Percentiles rank a stretch among this genome's conserved stretches.
Conservation (phyloP, 1,140 invertebrate genomes). For the Trichomalopsis sarcophagae region DNA sequence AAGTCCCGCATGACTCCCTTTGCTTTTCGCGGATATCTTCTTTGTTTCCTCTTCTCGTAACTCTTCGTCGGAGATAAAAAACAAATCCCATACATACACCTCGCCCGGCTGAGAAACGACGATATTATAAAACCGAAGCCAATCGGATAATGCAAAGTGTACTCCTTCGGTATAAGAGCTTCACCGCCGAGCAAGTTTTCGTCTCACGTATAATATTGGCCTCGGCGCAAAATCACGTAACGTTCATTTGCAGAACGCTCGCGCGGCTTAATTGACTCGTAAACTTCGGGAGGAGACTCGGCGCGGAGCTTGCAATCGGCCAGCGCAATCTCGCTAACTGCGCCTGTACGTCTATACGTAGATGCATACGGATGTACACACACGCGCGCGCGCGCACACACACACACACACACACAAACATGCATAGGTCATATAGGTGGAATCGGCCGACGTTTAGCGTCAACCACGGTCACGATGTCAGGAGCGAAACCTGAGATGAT, state of each 20-base stretch:
- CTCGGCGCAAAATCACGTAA: constrained; percentile 44
- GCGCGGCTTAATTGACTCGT: constrained; percentile 48
- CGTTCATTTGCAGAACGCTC: constrained; percentile 38
- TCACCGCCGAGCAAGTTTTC: background rate
- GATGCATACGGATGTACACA: background rate
- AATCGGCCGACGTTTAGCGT: background rate
- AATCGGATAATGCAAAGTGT: background rate
- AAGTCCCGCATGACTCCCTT: no score
- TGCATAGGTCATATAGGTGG: background rate
- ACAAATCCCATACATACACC: no score
- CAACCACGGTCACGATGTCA: constrained; percentile 7
- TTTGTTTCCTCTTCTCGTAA: no score
- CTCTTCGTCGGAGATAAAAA: no score
- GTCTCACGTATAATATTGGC: constrained; percentile 45
- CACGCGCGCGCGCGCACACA: no score
- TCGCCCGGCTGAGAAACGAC: no score
- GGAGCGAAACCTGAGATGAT: no score
- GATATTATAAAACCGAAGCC: no score
- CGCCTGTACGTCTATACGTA: background rate
- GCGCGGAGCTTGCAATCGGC: constrained; percentile 12
- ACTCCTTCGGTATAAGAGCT: background rate
- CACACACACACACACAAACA: no score
- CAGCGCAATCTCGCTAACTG: constrained; percentile 19
- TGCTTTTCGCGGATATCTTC: no score
- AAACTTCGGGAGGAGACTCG: constrained; percentile 42